These are phyloP conservation scores for Elgaria multicarinata DNA, from an alignment of 2,113 vertebrate genomes.

Conservation along the genomic window DNA sequence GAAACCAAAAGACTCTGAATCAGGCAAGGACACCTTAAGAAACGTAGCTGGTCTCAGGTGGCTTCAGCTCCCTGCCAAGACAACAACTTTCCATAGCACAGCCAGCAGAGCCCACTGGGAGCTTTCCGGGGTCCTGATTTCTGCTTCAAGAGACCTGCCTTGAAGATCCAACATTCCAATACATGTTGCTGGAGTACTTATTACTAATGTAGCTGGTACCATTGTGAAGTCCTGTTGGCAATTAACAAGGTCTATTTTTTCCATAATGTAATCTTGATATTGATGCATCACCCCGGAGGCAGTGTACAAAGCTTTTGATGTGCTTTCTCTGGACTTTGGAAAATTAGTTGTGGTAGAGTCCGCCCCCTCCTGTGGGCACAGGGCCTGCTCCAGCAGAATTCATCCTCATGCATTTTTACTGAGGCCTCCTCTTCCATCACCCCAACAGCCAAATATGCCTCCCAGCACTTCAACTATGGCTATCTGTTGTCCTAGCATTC, in stretches of 20 bases:
- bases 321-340: background rate
- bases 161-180: no score
- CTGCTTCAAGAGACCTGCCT: background rate
- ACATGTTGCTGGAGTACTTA: background rate
- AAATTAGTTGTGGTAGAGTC: background rate
- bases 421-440: background rate
- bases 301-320: background rate
- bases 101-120: background rate
- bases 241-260: no score
- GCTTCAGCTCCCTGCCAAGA: background rate
- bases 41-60: no score
- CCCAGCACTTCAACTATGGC: background rate
- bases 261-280: no score
- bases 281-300: background rate
- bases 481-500: background rate
- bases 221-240: background rate
- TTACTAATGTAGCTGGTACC: background rate
- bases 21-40: background rate
- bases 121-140: background rate
- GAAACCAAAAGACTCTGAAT: background rate
- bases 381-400: background rate
- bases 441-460: background rate
- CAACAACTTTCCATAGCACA: background rate
- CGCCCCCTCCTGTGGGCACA: background rate
- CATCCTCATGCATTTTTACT: background rate